These are phyloP conservation scores for Hylaea fasciaria DNA, from an alignment of 2,888 invertebrate species.

Conservation along the genomic window DNA sequence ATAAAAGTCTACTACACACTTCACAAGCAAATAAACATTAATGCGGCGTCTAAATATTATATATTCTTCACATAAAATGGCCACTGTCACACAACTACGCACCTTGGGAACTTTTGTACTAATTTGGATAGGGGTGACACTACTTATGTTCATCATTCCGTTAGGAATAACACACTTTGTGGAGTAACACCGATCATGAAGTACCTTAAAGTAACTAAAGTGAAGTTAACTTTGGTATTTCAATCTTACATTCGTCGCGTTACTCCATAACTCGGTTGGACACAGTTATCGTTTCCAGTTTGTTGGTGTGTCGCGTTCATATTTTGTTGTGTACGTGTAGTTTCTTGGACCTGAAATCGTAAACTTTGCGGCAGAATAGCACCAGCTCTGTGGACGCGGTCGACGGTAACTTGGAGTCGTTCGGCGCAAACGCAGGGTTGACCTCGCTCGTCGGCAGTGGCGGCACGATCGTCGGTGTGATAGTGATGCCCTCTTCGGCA, in stretches of 20 bases:
- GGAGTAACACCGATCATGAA: slow-evolving; percentile 34
- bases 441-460: slow-evolving; percentile 84
- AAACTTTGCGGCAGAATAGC: slow-evolving; percentile 96
- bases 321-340: slow-evolving; percentile 83
- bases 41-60: slow-evolving; percentile 68
- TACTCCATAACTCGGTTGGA: slow-evolving; percentile 38
- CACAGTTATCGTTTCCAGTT: slow-evolving; percentile 32
- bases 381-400: slow-evolving; percentile 91
- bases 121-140: slow-evolving; percentile 63
- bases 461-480: slow-evolving; percentile 90
- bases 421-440: slow-evolving; percentile 76
- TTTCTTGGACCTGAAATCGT: slow-evolving; percentile 96
- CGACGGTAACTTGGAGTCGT: slow-evolving; percentile 87
- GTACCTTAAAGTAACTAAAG: slow-evolving; percentile 46
- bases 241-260: slow-evolving; percentile 19
- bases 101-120: slow-evolving; percentile 78
- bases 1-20: slow-evolving; percentile 71
- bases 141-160: slow-evolving; percentile 49
- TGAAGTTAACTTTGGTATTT: slow-evolving; percentile 64
- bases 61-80: slow-evolving; percentile 63
- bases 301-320: slow-evolving; percentile 53
- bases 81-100: slow-evolving; percentile 59
- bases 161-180: slow-evolving; percentile 22
- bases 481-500: slow-evolving; percentile 90
- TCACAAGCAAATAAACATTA: slow-evolving; percentile 71